Conservation (phyloP, 2,888 invertebrate genomes). For the Actias luna region DNA sequence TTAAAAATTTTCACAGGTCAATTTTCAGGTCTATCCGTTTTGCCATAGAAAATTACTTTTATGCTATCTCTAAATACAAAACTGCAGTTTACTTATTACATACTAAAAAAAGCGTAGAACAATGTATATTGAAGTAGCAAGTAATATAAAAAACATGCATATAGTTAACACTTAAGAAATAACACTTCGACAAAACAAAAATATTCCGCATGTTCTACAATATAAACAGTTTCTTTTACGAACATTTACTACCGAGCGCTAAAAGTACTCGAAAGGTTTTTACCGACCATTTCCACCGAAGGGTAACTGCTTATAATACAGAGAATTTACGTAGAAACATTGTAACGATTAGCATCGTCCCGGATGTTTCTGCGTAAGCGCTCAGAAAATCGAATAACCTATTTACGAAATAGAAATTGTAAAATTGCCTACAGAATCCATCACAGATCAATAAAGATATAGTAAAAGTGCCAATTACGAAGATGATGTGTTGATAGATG, state of each 20-base stretch:
- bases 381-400: neutral
- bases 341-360: neutral
- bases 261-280: neutral
- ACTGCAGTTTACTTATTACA: no score
- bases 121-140: no score
- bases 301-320: neutral
- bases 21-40: no score
- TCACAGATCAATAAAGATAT: no score
- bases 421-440: no score
- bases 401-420: no score
- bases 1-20: no score
- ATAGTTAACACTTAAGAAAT: neutral
- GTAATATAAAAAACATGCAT: neutral
- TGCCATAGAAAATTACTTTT: no score
- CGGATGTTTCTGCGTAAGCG: neutral
- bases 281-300: neutral
- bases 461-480: no score
- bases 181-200: neutral
- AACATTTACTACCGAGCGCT: neutral
- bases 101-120: no score
- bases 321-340: neutral
- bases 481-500: no score
- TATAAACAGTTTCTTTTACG: neutral
- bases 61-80: no score
- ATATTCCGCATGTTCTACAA: neutral